Evolutionary conservation across 1,140 invertebrate species (phyloP).

Genomic region (Cecropterus lyciades): DNA sequence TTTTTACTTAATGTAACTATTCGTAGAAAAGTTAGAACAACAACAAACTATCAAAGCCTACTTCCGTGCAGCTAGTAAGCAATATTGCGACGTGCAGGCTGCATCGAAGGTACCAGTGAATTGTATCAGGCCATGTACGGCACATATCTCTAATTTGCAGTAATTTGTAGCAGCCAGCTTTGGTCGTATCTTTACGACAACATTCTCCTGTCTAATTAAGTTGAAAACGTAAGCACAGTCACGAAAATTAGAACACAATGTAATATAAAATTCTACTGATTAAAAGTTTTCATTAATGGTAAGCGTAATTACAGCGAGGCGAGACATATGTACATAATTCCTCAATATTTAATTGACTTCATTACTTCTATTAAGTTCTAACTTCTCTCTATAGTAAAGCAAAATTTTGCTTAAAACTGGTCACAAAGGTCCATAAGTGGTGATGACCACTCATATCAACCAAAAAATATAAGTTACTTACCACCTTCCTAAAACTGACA

Average conservation of each 20-base stretch:
- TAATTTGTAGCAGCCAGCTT: conserved; percentile 25
- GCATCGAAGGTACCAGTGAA: conserved; percentile 8
- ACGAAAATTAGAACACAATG: conserved; percentile 1
- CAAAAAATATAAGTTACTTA: too few species aligned
- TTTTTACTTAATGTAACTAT: too few species aligned
- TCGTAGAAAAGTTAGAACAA: neutral
- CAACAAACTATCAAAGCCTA: neutral
- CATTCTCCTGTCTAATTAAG: conserved; percentile 27
- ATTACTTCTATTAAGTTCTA: too few species aligned
- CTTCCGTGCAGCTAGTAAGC: conserved; percentile 11
- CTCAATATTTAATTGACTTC: too few species aligned
- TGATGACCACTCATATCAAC: too few species aligned
- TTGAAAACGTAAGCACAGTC: conserved; percentile 1
- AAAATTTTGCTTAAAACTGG: too few species aligned
- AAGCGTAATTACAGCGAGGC: neutral
- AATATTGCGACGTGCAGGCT: neutral
- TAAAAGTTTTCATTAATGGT: neutral
- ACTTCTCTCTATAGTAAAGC: too few species aligned
- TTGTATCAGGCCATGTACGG: conserved; percentile 26
- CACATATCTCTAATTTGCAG: conserved; percentile 33
- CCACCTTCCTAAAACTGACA: too few species aligned
- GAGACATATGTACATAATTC: too few species aligned
- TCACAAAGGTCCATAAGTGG: too few species aligned
- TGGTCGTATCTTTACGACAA: conserved; percentile 16
- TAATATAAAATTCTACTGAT: neutral